Base-by-base conservation (phyloP, 2,797 vertebrate genomes). In the Aulostomus chinensis region DNA sequence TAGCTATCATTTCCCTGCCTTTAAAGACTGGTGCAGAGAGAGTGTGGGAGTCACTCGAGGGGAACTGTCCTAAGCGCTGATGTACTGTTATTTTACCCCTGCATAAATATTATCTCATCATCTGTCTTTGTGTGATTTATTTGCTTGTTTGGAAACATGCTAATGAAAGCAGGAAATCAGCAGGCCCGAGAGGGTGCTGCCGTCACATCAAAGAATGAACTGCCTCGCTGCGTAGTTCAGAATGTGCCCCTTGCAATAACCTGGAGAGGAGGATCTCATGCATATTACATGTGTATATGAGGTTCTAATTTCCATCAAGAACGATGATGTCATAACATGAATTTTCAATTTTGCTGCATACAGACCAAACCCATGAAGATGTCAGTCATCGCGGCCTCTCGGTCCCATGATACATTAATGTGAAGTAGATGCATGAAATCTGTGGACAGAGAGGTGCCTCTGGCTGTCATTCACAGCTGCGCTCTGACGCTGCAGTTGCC, bases 21-120 rank as follows among this genome's bases (percentile, higher is more conserved):
- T 39, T 7, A n/a, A 9, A 36, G 34, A 46, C 2, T 2, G 16
- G 13, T 10, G 24, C 39, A 1, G 26, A 52, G 58, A n/a, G n/a
- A n/a, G 67, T 48, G 71, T 81, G 78, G 68, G 78, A 83, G 64
- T 53, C 46, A 11, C 28, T 35, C 2, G 2, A 40, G 10, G 54
- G 68, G 46, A 59, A 62, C 50, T 14, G 9, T 42, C 33, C 48
- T 66, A 10, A 3, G 18, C 17, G 53, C 29, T 71, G 68, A 72
- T 34, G 54, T 74, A 52, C 11, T 24, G 34, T 32, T 36, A 49
- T 7, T 16, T 3, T 1, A 8, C 1, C 4, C 6, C 3, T 38
- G 12, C 11, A 47, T 37, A 40, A 46, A 57, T 78, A 30, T 75
- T 71, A 56, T 75, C 20, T 64, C 60, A 24, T 74, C 12, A 59